These are phyloP conservation scores for Gallinago paraguaiae DNA, from an alignment of 2,113 vertebrate genomes.

Conservation along the genomic window DNA sequence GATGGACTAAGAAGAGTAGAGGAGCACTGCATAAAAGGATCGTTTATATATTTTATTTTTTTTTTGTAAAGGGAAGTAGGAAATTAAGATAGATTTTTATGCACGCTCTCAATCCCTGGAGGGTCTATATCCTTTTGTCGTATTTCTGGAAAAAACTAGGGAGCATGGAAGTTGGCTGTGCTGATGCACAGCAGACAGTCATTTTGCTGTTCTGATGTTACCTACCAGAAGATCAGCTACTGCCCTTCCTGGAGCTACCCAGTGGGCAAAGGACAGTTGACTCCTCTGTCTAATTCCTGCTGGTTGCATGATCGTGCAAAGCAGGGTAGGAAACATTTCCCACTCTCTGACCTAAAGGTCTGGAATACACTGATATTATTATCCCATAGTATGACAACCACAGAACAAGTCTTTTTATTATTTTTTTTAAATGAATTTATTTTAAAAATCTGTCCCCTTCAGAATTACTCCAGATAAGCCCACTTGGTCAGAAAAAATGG, in stretches of 20 bases:
- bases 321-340: neutral
- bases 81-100: neutral
- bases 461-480: neutral
- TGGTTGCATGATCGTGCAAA: too few species aligned
- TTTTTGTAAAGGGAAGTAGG: neutral
- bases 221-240: neutral
- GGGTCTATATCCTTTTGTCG: neutral
- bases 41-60: neutral
- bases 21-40: neutral
- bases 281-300: too few species aligned
- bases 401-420: neutral
- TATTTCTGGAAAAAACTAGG: neutral
- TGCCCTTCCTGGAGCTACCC: neutral
- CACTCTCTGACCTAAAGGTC: neutral
- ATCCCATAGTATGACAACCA: neutral
- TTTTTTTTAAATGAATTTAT: neutral
- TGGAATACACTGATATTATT: neutral
- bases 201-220: neutral
- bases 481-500: neutral
- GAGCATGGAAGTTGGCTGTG: neutral
- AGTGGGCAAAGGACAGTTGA: neutral
- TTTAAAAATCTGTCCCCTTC: neutral
- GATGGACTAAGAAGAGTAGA: neutral
- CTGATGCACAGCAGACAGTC: neutral
- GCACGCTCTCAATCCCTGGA: neutral